phyloP scores from a whole-genome alignment of 37 sponge, comb jelly and placozoan species.

The Oscarella lobularis region DNA sequence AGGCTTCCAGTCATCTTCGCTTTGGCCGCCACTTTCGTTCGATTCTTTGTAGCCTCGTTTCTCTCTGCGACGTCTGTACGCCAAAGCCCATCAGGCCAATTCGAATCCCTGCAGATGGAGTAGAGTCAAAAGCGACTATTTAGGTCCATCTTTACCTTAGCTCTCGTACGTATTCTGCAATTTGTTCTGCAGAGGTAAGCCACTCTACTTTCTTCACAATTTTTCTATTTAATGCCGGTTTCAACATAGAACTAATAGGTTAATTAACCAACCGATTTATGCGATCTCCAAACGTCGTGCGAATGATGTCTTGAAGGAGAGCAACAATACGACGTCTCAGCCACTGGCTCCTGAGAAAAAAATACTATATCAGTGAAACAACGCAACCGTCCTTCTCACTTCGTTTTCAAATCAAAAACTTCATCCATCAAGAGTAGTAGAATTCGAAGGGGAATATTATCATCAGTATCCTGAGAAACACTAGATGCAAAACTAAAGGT shows the following conservation, averaged over 20 bases:
- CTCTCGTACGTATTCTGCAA: conserved; percentile 3
- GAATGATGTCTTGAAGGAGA: neutral
- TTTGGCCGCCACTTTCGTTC: conserved; percentile 13
- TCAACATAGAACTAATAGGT: conserved; percentile 10
- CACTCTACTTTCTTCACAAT: conserved; percentile 12
- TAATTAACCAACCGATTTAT: neutral
- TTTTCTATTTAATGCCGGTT: neutral
- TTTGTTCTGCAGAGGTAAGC: conserved; percentile 14
- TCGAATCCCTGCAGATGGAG: neutral
- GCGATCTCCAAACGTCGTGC: neutral
- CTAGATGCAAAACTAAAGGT: conserved; percentile 1
- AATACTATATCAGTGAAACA: neutral
- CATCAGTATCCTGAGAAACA: neutral
- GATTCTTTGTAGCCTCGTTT: neutral
- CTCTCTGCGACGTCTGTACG: conserved; percentile 6
- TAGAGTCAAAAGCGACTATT: neutral
- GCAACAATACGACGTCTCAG: neutral
- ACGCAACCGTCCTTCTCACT: neutral
- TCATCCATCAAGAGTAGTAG: conserved; percentile 1
- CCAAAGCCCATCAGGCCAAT: neutral
- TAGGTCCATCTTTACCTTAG: neutral
- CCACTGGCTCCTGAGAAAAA: neutral
- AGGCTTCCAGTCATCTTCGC: conserved; percentile 12
- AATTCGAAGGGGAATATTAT: conserved; percentile 8
- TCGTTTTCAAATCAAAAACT: neutral